Conservation (phyloP, 23 tunicate genomes). For the Botrylloides violaceus region DNA sequence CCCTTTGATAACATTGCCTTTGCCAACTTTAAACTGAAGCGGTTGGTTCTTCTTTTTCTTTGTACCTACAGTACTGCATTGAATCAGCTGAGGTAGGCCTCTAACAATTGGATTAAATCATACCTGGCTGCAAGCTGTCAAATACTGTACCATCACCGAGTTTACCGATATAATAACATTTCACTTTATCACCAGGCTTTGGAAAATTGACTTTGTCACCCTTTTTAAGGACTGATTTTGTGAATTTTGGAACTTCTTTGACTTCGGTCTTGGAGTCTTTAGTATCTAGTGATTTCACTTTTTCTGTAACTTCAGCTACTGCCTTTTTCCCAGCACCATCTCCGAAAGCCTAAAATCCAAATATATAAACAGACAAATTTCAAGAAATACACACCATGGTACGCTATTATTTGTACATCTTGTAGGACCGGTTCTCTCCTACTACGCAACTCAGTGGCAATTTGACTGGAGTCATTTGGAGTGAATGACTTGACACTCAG, state of each 20-base stretch:
- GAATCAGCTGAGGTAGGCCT: neutral
- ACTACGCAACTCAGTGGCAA: too few relatives aligned
- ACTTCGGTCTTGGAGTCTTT: constrained; percentile 12
- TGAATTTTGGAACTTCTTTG: constrained; percentile 26
- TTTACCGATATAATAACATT: constrained; percentile 70
- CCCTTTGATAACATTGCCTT: constrained; percentile 63
- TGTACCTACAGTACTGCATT: neutral
- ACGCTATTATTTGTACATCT: too few relatives aligned
- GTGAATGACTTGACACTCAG: too few relatives aligned
- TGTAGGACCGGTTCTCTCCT: too few relatives aligned
- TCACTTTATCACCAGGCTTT: constrained; percentile 65
- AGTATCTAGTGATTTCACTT: neutral
- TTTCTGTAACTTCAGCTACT: constrained; percentile 13
- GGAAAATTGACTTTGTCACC: constrained; percentile 71
- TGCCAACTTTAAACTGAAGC: constrained; percentile 71
- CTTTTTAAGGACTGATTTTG: constrained; percentile 62
- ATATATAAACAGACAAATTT: too few relatives aligned
- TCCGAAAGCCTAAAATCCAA: constrained; percentile 12
- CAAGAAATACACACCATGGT: too few relatives aligned
- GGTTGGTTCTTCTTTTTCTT: constrained; percentile 60
- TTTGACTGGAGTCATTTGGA: too few relatives aligned
- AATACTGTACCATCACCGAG: constrained; percentile 72
- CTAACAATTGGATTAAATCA: neutral
- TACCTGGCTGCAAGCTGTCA: constrained; percentile 45
- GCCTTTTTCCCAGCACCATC: constrained; percentile 17